Percentiles rank a stretch among this genome's conserved stretches.
phyloP scores from a whole-genome alignment of 92 coral and sea anemone species.

The Palythoa caribaeorum region DNA sequence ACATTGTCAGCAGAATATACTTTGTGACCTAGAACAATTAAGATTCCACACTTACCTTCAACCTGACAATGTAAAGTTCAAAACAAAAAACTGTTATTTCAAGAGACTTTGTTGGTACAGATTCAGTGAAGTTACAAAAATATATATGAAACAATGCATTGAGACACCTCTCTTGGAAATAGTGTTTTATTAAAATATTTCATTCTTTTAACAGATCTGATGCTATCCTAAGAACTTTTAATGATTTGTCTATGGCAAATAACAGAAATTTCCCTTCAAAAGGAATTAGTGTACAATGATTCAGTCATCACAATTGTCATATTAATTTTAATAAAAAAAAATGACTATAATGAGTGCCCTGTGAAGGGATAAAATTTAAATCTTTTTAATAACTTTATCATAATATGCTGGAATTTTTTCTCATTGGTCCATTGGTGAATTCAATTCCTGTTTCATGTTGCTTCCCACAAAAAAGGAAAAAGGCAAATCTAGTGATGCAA shows the following conservation, averaged over 20 bases:
- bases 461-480: not conserved
- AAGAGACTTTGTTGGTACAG: not conserved
- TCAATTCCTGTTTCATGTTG: not conserved
- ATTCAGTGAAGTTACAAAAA: not conserved
- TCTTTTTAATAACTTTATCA: not conserved
- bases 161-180: constrained; percentile 1
- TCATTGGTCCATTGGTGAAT: not conserved
- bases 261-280: not conserved
- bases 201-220: not conserved
- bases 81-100: not conserved
- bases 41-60: not conserved
- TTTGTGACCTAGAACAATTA: not conserved
- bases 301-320: not conserved
- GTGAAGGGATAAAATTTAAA: not conserved
- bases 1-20: not conserved
- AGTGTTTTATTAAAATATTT: not conserved
- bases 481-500: not conserved
- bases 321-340: not conserved
- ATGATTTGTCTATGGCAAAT: not conserved
- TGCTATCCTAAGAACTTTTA: not conserved
- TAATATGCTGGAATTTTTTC: not conserved
- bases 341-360: not conserved
- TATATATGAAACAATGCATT: not conserved
- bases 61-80: constrained; percentile 1
- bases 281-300: not conserved